Evolutionary conservation across 2,797 vertebrate species (phyloP), one percentile per base, ranked within the genome.

Genomic region (Urosaurus nigricauda): DNA sequence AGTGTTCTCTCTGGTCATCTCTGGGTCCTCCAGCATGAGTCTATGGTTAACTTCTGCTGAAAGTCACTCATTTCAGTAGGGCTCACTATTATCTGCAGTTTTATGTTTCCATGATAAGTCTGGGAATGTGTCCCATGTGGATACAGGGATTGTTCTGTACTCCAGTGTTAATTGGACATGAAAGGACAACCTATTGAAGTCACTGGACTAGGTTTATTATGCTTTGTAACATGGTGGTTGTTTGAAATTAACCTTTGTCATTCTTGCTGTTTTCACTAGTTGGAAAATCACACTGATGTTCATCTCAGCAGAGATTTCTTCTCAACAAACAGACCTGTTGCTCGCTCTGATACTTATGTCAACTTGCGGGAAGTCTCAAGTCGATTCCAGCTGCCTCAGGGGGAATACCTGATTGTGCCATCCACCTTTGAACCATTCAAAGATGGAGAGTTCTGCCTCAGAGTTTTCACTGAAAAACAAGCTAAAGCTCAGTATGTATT

Each of bases 391-490:
- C 93, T 99, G 91, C 97, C 98, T 0, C 95, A 94, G 0, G 98
- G 98, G 11, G 97, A 98, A 71, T 98, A 99, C 92, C 97, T 98
- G 86, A 95, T 98, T 5, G 97, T 98, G 35, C 98, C 98, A 0
- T 98, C 98, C 86, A 99, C 98, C 87, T 99, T 98, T 0, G 97
- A 98, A 0, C 96, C 98, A 14, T 96, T 98, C 92, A 96, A 96
- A 91, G 96, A 98, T 0, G 98, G 97, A 0, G 98, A 98, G 92
- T 98, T 99, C 96, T 98, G 98, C 94, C 96, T 99, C 86, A 93
- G 98, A 0, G 97, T 99, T 71, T 99, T 99, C 95, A 98, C 98
- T 0, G 98, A 98, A 96, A 98, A 98, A 90, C 95, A 96, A 86
- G 92, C 95, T 0, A 95, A 97, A 92, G 96, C 96, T 0, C 79